Conservation (phyloP, 2,797 vertebrate genomes). For the Miichthys miiuy region DNA sequence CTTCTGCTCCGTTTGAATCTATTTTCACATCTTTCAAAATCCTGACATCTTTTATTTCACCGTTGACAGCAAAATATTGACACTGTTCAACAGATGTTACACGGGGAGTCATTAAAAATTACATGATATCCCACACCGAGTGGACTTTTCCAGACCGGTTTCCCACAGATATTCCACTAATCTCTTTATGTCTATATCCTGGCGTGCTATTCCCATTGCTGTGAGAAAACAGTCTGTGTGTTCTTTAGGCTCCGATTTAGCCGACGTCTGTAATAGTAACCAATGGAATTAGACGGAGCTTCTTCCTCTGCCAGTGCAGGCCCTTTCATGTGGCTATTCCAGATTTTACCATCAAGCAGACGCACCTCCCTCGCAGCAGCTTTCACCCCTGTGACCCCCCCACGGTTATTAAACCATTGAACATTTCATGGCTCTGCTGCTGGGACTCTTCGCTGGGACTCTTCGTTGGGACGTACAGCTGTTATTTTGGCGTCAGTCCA, state of each 20-base stretch:
- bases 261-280: constrained; percentile 81
- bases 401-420: constrained; percentile 1
- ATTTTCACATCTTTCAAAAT: constrained; percentile 15
- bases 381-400: constrained; percentile 58
- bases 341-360: constrained; percentile 61
- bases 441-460: constrained; percentile 9
- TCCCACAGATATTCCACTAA: constrained; percentile 72
- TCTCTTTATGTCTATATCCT: constrained; percentile 62
- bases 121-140: constrained; percentile 47
- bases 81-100: constrained; percentile 41
- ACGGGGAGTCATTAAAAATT: constrained; percentile 13
- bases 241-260: constrained; percentile 82
- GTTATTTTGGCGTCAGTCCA: constrained; percentile 52
- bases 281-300: constrained; percentile 77
- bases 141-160: constrained; percentile 69
- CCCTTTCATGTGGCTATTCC: constrained; percentile 80
- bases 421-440: constrained; percentile 18
- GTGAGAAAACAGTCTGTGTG: constrained; percentile 82
- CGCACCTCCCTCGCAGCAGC: constrained; percentile 47
- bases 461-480: constrained; percentile 17
- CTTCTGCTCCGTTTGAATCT: background rate
- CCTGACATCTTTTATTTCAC: constrained; percentile 12
- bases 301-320: constrained; percentile 65
- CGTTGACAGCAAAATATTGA: constrained; percentile 37
- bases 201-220: constrained; percentile 53